Conservation (phyloP, 2,888 invertebrate genomes). For the Thecophora atra region DNA sequence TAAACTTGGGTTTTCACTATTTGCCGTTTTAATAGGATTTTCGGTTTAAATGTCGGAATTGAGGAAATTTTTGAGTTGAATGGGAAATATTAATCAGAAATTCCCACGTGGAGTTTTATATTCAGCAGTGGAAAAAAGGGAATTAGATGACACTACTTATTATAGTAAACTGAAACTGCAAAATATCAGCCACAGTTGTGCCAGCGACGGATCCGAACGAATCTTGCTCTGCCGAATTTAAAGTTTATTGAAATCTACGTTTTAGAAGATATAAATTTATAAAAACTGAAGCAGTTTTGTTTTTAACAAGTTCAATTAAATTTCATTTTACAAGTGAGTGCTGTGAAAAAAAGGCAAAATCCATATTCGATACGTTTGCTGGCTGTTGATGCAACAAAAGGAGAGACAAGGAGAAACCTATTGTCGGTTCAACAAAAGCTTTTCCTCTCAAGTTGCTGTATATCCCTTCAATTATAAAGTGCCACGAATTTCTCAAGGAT, state of each 20-base stretch:
- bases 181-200: conserved; percentile 50
- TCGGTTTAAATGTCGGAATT: no score
- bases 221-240: conserved; percentile 42
- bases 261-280: conserved; percentile 53
- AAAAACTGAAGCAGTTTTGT: conserved; percentile 72
- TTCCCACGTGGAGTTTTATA: no score
- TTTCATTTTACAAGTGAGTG: conserved; percentile 86
- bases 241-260: conserved; percentile 48
- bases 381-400: conserved; percentile 23
- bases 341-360: conserved; percentile 38
- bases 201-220: conserved; percentile 48
- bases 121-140: no score
- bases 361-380: conserved; percentile 19
- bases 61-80: no score
- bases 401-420: not conserved
- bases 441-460: not conserved
- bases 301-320: conserved; percentile 72
- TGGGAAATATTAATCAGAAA: no score
- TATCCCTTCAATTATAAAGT: conserved; percentile 26
- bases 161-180: no score
- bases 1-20: no score
- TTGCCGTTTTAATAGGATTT: no score
- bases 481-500: conserved; percentile 38
- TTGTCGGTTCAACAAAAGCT: not conserved
- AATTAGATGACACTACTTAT: no score